Conservation (phyloP, 2,113 vertebrate genomes). For the Malurus elegans region DNA sequence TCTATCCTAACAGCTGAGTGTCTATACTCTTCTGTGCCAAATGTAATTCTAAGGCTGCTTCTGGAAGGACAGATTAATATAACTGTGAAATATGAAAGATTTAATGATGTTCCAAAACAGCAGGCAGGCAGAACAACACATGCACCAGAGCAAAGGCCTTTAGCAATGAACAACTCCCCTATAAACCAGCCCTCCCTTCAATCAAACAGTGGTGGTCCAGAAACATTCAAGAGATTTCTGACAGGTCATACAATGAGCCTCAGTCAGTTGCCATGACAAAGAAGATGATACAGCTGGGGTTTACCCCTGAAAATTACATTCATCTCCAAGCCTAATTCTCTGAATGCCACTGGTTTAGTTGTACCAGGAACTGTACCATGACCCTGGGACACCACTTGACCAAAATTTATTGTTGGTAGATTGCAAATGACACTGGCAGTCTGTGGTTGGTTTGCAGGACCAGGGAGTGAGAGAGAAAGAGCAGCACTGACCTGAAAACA, state of each 20-base stretch:
- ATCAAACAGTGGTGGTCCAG: neutral
- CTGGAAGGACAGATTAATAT: neutral
- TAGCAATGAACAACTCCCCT: neutral
- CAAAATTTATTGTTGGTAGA: neutral
- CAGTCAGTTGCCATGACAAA: neutral
- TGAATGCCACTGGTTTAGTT: neutral
- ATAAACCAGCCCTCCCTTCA: neutral
- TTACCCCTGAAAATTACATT: neutral
- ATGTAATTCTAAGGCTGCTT: neutral
- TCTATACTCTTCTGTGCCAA: neutral
- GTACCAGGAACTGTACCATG: neutral
- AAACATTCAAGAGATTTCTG: neutral
- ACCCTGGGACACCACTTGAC: neutral
- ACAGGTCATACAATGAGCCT: neutral
- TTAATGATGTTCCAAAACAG: neutral
- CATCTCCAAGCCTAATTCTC: neutral
- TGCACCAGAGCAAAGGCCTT: neutral
- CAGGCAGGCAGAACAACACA: neutral
- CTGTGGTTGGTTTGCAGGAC: neutral
- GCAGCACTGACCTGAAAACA: neutral
- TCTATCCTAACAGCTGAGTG: neutral
- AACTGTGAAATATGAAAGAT: neutral
- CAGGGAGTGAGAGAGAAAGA: neutral
- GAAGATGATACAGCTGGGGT: neutral
- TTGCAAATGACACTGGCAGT: neutral